phyloP scores from a whole-genome alignment of 2,888 invertebrate species.

The Periphyllus acericola region DNA sequence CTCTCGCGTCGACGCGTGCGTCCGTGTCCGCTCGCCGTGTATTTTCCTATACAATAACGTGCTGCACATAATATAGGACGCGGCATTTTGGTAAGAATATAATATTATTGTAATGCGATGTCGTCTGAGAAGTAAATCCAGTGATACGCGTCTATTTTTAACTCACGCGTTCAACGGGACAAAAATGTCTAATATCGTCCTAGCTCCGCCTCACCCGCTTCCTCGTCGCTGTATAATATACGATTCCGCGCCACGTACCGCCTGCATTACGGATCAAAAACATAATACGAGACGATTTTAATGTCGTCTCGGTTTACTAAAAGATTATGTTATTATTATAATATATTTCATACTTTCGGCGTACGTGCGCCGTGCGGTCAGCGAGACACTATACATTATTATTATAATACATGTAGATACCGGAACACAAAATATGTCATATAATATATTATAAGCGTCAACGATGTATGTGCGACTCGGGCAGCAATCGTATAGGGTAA shows the following conservation, averaged over 20 bases:
- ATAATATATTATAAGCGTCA: too few species aligned
- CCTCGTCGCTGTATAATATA: background rate
- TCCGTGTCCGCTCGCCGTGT: background rate
- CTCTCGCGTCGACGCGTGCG: background rate
- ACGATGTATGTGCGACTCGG: background rate
- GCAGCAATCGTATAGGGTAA: background rate
- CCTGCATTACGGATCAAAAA: background rate
- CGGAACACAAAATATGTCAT: too few species aligned
- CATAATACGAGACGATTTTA: background rate
- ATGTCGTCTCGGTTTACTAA: background rate
- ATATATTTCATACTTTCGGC: background rate
- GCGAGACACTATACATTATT: background rate
- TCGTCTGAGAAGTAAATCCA: background rate
- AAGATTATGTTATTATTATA: background rate
- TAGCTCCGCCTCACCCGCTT: background rate
- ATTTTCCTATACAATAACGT: background rate
- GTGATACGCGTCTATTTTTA: background rate
- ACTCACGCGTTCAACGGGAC: background rate
- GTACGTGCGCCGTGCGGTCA: background rate
- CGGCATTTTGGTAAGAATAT: background rate
- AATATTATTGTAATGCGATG: background rate
- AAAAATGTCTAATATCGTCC: background rate
- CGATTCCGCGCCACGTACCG: background rate
- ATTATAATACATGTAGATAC: too few species aligned
- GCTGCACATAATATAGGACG: background rate